Conservation (phyloP, 2,797 vertebrate species). For the Dryobates pubescens region DNA sequence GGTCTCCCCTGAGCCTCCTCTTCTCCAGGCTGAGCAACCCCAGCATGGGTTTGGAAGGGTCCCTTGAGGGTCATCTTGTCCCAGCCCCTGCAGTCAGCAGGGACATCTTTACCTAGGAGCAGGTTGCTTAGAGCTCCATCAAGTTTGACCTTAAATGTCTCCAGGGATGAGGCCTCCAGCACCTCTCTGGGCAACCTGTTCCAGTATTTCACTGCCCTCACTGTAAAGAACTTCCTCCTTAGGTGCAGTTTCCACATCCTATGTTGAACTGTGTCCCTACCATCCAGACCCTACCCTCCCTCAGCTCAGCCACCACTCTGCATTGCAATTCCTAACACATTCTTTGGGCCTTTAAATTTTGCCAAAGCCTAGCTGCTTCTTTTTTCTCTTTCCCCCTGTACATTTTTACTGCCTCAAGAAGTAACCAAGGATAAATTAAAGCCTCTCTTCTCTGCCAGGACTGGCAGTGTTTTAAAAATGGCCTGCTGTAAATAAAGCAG, state of each 20-base stretch:
- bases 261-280: neutral
- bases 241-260: neutral
- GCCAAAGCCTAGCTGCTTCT: neutral
- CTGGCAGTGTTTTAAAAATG: neutral
- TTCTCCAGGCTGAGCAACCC: no score
- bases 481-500: neutral
- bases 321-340: neutral
- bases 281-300: neutral
- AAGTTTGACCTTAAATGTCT: no score
- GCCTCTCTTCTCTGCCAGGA: neutral
- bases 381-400: neutral
- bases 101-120: no score
- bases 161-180: no score
- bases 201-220: no score
- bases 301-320: neutral
- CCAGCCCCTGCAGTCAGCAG: no score
- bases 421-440: neutral
- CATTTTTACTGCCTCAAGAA: neutral
- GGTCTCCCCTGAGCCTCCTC: no score
- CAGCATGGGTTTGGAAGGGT: no score
- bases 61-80: no score
- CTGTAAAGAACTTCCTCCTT: no score
- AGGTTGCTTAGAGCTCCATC: no score
- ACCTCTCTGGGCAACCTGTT: no score
- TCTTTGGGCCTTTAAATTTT: neutral